Evolutionary conservation across 2,113 vertebrate genomes (phyloP).

Genomic region (Ameiurus melas): DNA sequence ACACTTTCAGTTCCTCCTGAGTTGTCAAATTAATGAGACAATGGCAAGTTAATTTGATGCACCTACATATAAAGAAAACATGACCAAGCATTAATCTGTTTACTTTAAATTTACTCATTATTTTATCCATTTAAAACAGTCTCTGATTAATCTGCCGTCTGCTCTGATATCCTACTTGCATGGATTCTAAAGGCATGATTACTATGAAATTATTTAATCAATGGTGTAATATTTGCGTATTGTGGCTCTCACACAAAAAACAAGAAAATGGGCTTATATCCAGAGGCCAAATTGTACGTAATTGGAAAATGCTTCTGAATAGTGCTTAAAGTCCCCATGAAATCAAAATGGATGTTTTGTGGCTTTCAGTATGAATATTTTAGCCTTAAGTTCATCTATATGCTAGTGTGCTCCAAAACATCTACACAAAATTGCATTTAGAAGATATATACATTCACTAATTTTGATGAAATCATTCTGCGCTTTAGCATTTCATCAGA

Average conservation of each 20-base stretch:
- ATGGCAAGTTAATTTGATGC: background rate
- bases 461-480: too few relatives aligned
- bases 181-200: background rate
- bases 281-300: background rate
- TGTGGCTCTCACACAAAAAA: background rate
- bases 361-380: too few relatives aligned
- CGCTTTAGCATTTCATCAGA: too few relatives aligned
- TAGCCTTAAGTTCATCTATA: too few relatives aligned
- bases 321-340: background rate
- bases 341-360: too few relatives aligned
- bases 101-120: background rate
- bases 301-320: background rate
- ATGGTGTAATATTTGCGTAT: background rate
- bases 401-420: too few relatives aligned
- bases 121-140: background rate
- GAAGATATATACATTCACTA: too few relatives aligned
- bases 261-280: background rate
- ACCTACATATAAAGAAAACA: background rate
- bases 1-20: too few relatives aligned
- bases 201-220: background rate
- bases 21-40: background rate
- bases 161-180: background rate
- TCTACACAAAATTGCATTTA: too few relatives aligned
- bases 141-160: background rate
- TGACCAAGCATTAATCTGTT: background rate